A percentile compares a stretch with the other conserved stretches of the same genome.
Conservation (phyloP, 1,140 invertebrate genomes). For the Stratiolaelaps scimitus region DNA sequence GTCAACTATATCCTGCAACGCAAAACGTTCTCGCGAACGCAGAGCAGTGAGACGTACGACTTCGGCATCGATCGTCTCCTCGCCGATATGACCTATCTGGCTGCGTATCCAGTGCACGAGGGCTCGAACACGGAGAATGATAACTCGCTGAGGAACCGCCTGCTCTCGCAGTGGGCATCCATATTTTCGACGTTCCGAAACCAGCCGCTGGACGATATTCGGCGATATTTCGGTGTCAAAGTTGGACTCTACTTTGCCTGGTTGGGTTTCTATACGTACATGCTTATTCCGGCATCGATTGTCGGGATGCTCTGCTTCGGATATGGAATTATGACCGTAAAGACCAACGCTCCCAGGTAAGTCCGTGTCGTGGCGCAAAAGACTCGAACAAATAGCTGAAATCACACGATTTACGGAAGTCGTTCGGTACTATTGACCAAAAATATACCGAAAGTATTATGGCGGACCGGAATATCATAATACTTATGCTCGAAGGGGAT, state of each 20-base stretch:
- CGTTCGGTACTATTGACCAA: no score
- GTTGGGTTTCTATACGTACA: constrained; percentile 51
- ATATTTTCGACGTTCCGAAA: constrained; percentile 73
- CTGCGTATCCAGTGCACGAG: constrained; percentile 80
- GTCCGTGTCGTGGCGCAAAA: not conserved
- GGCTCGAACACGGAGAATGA: constrained; percentile 30
- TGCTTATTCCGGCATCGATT: constrained; percentile 48
- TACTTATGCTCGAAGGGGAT: no score
- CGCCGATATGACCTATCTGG: constrained; percentile 58
- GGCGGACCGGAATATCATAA: no score
- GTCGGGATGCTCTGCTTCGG: constrained; percentile 48
- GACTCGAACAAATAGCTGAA: not conserved
- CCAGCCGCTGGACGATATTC: constrained; percentile 73
- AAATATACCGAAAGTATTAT: no score
- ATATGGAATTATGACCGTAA: constrained; percentile 54
- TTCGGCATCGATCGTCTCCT: constrained; percentile 66
- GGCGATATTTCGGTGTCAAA: constrained; percentile 86
- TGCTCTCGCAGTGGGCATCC: constrained; percentile 79
- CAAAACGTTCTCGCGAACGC: constrained; percentile 54
- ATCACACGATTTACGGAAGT: not conserved
- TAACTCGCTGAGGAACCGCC: constrained; percentile 40
- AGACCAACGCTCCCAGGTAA: constrained; percentile 58
- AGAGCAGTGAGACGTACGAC: constrained; percentile 34
- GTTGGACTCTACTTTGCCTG: constrained; percentile 52
- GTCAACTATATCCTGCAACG: constrained; percentile 81